These are phyloP conservation scores for human (Homo sapiens) DNA, from an alignment of 2,113 vertebrate species.

Conservation along the genomic window GRCh38 chr3:111254001-111254500, in stretches of 20 bases:
- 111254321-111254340: background rate
- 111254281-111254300: conserved; percentile 26
- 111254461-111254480: background rate
- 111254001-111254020: conserved; percentile 74
- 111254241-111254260: conserved; percentile 66
- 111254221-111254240: conserved; percentile 72
- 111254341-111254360: conserved; percentile 8
- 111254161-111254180: conserved; percentile 51
- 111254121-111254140: conserved; percentile 60
- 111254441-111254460: background rate
- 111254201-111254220: conserved; percentile 70
- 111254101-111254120: conserved; percentile 64
- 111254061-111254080: conserved; percentile 51
- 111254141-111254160: conserved; percentile 68
- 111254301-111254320: conserved; percentile 16
- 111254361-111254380: conserved; percentile 7
- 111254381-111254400: background rate
- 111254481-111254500: background rate
- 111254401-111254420: background rate
- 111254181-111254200: conserved; percentile 71
- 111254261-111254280: conserved; percentile 50
- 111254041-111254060: background rate
- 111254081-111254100: conserved; percentile 71
- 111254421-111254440: background rate
- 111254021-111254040: conserved; percentile 61